A percentile compares a stretch with the other conserved stretches of the same genome.
phyloP scores from a whole-genome alignment of 2,113 vertebrate species.

The Cinclus mexicanus region DNA sequence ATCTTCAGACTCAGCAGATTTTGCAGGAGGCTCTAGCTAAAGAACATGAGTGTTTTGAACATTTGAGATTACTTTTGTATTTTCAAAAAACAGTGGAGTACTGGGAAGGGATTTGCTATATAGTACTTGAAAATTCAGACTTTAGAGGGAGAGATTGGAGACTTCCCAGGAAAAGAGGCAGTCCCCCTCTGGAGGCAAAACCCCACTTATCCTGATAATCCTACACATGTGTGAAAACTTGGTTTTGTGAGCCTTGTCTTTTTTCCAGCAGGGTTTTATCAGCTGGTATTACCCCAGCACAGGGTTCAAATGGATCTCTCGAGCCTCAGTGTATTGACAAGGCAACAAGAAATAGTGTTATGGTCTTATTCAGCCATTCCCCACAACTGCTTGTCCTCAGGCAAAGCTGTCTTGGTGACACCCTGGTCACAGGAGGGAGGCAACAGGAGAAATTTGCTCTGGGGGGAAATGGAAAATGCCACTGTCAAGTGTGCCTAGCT shows the following conservation, averaged over 20 bases:
- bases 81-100: neutral
- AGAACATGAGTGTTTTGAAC: neutral
- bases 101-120: neutral
- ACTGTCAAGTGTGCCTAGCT: neutral
- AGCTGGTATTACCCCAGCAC: neutral
- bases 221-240: neutral
- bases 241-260: neutral
- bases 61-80: neutral
- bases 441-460: neutral
- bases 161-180: neutral
- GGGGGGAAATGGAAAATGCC: neutral
- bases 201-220: neutral
- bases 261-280: neutral
- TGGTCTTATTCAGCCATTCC: neutral
- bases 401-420: neutral
- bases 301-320: neutral
- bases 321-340: neutral
- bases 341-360: neutral
- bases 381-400: neutral
- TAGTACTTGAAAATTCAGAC: neutral
- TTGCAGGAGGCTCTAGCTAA: neutral
- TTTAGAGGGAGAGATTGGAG: neutral
- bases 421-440: neutral
- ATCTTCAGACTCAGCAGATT: neutral
- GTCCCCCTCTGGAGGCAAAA: neutral